phyloP scores from a whole-genome alignment of 1,140 invertebrate genomes.

The Magallana ariakensis region DNA sequence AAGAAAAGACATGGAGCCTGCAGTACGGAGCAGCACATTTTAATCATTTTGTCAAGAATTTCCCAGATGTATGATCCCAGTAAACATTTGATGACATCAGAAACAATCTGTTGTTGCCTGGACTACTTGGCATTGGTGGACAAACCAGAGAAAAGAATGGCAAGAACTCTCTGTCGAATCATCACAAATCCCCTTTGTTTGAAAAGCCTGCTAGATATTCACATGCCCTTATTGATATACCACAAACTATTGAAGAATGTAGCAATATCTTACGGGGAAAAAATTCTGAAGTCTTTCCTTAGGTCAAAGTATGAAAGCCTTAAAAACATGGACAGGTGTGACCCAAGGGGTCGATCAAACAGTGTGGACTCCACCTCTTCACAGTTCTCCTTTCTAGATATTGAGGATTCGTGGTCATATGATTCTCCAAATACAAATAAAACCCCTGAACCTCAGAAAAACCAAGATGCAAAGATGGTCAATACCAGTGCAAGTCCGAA shows the following conservation, averaged over 20 bases:
- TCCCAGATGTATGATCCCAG: slow-evolving; percentile 64
- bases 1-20: background rate
- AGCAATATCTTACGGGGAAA: background rate
- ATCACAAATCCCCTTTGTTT: slow-evolving; percentile 55
- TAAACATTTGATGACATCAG: slow-evolving; percentile 47
- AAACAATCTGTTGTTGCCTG: slow-evolving; percentile 51
- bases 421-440: background rate
- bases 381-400: slow-evolving; percentile 27
- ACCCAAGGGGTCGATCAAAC: background rate
- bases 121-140: slow-evolving; percentile 47
- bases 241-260: slow-evolving; percentile 46
- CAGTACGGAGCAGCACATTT: slow-evolving; percentile 58
- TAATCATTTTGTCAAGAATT: slow-evolving; percentile 59
- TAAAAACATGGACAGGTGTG: background rate
- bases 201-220: slow-evolving; percentile 51
- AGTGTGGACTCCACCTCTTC: slow-evolving; percentile 15
- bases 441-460: background rate
- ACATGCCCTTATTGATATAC: slow-evolving; percentile 42
- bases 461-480: background rate
- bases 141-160: slow-evolving; percentile 46
- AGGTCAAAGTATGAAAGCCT: slow-evolving; percentile 29
- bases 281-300: background rate
- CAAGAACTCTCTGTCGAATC: slow-evolving; percentile 49
- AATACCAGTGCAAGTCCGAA: background rate
- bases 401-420: background rate